phyloP scores from a whole-genome alignment of 2,888 invertebrate genomes.

The Tetrapedia diversipes region DNA sequence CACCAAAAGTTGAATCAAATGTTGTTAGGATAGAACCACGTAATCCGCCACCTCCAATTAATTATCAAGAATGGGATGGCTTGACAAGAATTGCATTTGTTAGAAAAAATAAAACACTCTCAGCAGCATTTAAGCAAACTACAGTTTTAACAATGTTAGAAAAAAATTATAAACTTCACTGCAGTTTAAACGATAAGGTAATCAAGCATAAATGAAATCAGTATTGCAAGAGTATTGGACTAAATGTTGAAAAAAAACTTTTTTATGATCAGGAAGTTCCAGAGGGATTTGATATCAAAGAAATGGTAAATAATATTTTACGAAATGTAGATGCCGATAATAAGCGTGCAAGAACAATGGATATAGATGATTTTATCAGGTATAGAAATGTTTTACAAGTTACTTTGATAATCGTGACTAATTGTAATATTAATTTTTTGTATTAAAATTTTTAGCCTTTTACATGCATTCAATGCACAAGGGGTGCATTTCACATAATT shows the following conservation, averaged over 20 bases:
- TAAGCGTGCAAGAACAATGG: constrained; percentile 96
- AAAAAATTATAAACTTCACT: constrained; percentile 95
- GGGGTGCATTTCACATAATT: constrained; percentile 95
- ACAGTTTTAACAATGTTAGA: constrained; percentile 93
- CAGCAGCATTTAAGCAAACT: constrained; percentile 94
- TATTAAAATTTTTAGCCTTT: constrained; percentile 83
- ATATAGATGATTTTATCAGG: constrained; percentile 97
- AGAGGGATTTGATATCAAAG: constrained; percentile 92
- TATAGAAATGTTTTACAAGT: constrained; percentile 74
- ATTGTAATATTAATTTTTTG: constrained; percentile 7
- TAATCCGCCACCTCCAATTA: constrained; percentile 98
- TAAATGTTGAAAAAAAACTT: background rate
- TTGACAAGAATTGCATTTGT: constrained; percentile 96
- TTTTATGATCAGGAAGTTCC: constrained; percentile 86
- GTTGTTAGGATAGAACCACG: constrained; percentile 98
- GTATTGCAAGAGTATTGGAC: background rate
- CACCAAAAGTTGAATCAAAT: constrained; percentile 99
- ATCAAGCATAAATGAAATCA: constrained; percentile 42
- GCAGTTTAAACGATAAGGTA: constrained; percentile 93
- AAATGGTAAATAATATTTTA: constrained; percentile 90
- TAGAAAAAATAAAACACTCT: constrained; percentile 97
- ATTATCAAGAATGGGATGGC: constrained; percentile 99
- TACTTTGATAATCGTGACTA: background rate
- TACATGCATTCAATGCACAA: constrained; percentile 94
- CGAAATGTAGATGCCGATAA: constrained; percentile 87